Percentiles rank a stretch among this genome's conserved stretches.
Conservation (phyloP, 2,888 invertebrate species). For the Drosophila pseudotakahashii region DNA sequence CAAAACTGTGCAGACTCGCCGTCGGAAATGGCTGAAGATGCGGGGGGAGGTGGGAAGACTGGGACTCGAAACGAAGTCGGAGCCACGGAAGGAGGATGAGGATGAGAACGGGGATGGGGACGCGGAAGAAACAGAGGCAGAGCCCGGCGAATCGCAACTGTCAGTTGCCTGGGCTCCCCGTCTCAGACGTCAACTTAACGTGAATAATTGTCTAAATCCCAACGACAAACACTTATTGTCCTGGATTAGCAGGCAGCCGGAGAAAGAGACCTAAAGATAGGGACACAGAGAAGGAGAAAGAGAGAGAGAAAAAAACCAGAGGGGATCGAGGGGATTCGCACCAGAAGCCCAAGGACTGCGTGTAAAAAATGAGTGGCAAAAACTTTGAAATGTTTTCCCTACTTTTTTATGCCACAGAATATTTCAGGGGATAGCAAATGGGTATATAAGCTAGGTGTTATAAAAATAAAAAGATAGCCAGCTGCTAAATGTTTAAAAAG, state of each 20-base stretch:
- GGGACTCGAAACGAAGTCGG: slow-evolving; percentile 16
- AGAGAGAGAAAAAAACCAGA: not conserved
- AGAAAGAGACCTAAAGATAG: slow-evolving; percentile 36
- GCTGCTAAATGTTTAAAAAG: not conserved
- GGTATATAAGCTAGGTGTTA: slow-evolving; percentile 14
- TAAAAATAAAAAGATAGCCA: not conserved
- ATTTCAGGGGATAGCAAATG: slow-evolving; percentile 1
- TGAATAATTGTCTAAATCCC: slow-evolving; percentile 79
- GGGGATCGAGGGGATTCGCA: slow-evolving; percentile 19
- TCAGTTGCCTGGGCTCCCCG: slow-evolving; percentile 60
- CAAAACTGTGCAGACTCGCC: slow-evolving; percentile 56
- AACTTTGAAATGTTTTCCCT: slow-evolving; percentile 37
- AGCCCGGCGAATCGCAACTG: slow-evolving; percentile 42
- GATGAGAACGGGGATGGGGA: not conserved
- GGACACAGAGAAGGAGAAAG: not conserved
- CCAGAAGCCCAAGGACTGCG: slow-evolving; percentile 67
- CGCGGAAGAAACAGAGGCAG: slow-evolving; percentile 6
- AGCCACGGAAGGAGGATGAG: not conserved
- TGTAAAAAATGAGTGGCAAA: slow-evolving; percentile 71
- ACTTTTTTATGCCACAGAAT: slow-evolving; percentile 32
- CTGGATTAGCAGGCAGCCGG: slow-evolving; percentile 71
- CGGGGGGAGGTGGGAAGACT: slow-evolving; percentile 5
- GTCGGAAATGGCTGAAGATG: not conserved
- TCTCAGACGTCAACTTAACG: slow-evolving; percentile 80
- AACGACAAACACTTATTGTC: slow-evolving; percentile 80